Evolutionary conservation across 2,113 vertebrate genomes (phyloP).

Genomic region (Acanthisitta chloris): DNA sequence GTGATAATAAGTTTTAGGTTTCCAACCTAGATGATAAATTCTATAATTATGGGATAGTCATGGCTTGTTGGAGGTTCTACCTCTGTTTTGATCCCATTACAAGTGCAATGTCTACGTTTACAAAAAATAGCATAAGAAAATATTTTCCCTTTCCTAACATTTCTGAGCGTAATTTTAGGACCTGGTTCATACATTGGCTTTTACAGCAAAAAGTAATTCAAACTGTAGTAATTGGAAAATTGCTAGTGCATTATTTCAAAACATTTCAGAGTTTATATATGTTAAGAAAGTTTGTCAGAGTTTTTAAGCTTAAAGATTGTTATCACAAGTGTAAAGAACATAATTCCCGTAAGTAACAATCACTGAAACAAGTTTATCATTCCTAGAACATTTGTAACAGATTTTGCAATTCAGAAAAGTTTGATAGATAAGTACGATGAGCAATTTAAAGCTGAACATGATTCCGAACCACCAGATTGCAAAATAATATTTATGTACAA

Average conservation of each 20-base stretch:
- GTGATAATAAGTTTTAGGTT: neutral
- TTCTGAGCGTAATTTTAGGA: neutral
- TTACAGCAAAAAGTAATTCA: neutral
- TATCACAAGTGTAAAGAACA: neutral
- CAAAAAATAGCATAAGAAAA: neutral
- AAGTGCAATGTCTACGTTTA: neutral
- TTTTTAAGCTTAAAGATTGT: neutral
- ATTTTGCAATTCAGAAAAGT: conserved; percentile 38
- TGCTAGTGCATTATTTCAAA: neutral
- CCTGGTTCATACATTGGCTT: neutral
- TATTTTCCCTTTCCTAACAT: neutral
- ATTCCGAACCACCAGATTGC: conserved; percentile 32
- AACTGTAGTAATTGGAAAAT: neutral
- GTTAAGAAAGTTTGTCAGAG: neutral
- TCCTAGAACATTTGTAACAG: conserved; percentile 52
- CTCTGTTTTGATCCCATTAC: neutral
- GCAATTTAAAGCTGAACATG: conserved; percentile 39
- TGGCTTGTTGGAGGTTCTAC: neutral
- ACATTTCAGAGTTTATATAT: neutral
- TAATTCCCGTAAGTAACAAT: neutral
- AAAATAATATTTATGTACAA: conserved; percentile 47
- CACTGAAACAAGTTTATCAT: neutral
- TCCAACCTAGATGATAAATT: neutral
- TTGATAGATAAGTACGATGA: conserved; percentile 51
- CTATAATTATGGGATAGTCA: neutral